phyloP scores from a whole-genome alignment of 2,888 invertebrate genomes.

The Athalia rosae region DNA sequence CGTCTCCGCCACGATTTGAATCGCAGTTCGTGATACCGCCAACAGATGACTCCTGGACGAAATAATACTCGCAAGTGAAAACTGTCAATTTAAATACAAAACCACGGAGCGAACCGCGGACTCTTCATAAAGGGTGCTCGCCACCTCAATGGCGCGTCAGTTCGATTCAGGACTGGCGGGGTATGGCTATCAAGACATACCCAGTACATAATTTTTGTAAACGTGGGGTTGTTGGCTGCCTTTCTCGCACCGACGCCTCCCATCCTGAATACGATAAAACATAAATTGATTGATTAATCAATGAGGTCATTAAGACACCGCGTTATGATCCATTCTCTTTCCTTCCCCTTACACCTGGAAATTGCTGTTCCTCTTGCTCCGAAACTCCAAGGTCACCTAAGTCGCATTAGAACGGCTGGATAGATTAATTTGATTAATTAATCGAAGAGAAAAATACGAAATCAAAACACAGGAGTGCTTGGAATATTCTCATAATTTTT shows the following conservation, averaged over 20 bases:
- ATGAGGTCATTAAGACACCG: too few species aligned
- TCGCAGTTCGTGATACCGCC: background rate
- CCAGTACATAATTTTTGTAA: conserved; percentile 86
- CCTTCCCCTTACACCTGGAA: too few species aligned
- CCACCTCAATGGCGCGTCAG: conserved; percentile 82
- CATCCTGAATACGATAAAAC: background rate
- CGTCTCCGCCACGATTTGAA: background rate
- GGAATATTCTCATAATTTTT: too few species aligned
- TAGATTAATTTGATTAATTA: too few species aligned
- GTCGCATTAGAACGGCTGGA: too few species aligned
- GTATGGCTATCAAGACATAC: conserved; percentile 93
- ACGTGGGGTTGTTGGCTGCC: conserved; percentile 84
- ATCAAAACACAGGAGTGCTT: too few species aligned
- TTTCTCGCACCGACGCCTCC: conserved; percentile 81
- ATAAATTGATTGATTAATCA: too few species aligned
- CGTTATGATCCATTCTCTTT: too few species aligned
- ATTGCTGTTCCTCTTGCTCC: too few species aligned
- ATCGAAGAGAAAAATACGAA: too few species aligned
- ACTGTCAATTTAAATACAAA: background rate
- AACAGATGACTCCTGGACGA: conserved; percentile 11
- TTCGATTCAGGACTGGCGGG: conserved; percentile 77
- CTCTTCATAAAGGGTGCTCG: conserved; percentile 75
- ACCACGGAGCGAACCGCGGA: background rate
- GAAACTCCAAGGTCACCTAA: too few species aligned
- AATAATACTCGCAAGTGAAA: conserved; percentile 17